Base-by-base conservation (phyloP, 2,888 invertebrate species). In the Diloba caeruleocephala region DNA sequence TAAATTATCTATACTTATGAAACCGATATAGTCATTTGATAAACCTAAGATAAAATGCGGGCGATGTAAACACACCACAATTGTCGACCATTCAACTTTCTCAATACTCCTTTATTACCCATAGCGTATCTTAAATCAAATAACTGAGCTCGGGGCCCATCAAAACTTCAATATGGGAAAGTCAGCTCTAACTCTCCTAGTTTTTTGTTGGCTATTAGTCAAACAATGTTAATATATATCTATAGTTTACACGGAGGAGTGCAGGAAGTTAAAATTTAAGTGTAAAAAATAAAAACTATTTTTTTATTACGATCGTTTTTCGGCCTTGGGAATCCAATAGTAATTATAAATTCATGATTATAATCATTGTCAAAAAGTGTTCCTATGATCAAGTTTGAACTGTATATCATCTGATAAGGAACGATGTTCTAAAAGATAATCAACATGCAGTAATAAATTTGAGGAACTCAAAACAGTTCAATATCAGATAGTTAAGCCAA, bases 121-220 rank as follows among this genome's bases (percentile, higher is more conserved):
- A 53, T 60, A 58, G 63, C 72, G 62, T 62, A 71, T 72, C 64
- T 73, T 55, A 66, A 73, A 82, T 77, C 78, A 78, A 74, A 79
- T 76, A 76, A 79, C 74, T 66, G 70, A 26, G 56, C 56, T 61
- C 38, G 76, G 62, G 28, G 59, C 54, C 61, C 58, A 75, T 81
- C 80, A 79, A 72, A 80, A 83, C 77, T 82, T 80, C 82, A 83
- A 84, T 84, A 86, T 80, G 79, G 82, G 76, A 77, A 81, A 80
- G 78, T 79, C 77, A 71, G 54, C 62, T 70, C 61, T 41, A 32
- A 45, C 45, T 38, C 39, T 31, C 10, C 6, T 65, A 74, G 77
- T 81, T 79, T 75, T 75, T 78, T 72, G 71, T 71, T 66, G 59
- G 66, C 83, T 79, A 85, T 88, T 85, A 85, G 85, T 87, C 83